Percentiles rank a stretch among this genome's conserved stretches.
These are phyloP conservation scores for Elgaria multicarinata DNA, from an alignment of 2,113 vertebrate genomes.

Conservation along the genomic window DNA sequence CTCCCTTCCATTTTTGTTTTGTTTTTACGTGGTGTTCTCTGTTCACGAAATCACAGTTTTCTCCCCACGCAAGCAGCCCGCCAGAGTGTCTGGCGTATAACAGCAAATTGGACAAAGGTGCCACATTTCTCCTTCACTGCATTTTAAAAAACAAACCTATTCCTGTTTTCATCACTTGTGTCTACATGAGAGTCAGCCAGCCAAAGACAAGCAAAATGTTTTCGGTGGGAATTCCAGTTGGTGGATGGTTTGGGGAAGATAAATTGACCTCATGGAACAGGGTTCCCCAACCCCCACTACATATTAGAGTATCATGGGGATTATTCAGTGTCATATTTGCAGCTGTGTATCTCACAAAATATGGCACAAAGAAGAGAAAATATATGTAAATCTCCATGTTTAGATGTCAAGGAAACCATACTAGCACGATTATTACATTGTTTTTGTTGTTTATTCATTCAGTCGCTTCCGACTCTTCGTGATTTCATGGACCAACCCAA, in stretches of 20 bases:
- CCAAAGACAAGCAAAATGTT: neutral
- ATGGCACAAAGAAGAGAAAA: neutral
- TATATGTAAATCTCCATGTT: neutral
- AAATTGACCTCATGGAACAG: neutral
- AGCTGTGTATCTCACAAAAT: neutral
- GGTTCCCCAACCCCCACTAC: neutral
- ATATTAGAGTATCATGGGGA: neutral
- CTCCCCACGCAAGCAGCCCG: neutral
- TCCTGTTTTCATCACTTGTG: neutral
- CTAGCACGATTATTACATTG: neutral
- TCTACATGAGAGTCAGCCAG: neutral
- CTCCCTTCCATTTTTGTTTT: neutral
- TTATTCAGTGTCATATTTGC: neutral
- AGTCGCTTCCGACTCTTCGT: too few relatives aligned
- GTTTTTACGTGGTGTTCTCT: neutral
- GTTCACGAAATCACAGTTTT: neutral
- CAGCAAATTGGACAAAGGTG: neutral
- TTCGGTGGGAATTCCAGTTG: neutral
- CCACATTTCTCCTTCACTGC: neutral
- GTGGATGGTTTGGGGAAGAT: neutral
- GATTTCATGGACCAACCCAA: too few relatives aligned
- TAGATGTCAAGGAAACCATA: neutral
- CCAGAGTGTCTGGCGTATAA: neutral
- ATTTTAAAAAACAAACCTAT: neutral
- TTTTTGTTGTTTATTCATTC: neutral